Conservation (phyloP, 2,113 vertebrate species). For the Myocastor coypus region DNA sequence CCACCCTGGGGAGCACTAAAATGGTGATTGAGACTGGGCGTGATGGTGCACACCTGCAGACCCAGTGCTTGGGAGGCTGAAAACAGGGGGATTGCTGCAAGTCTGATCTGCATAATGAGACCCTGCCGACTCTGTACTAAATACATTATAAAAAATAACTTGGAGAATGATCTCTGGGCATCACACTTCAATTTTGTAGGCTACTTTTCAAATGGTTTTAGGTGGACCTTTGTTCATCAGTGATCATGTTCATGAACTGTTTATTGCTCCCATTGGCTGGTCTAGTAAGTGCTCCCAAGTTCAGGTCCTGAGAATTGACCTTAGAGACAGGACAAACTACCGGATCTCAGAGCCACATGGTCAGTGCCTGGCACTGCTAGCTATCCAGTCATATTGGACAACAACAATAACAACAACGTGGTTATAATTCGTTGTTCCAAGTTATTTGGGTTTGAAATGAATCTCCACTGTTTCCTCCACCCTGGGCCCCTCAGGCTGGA, state of each 20-base stretch:
- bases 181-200: background rate
- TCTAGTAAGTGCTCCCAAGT: background rate
- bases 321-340: background rate
- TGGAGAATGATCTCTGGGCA: constrained; percentile 3
- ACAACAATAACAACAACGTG: background rate
- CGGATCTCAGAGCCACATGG: background rate
- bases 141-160: background rate
- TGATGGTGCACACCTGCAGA: too few species aligned
- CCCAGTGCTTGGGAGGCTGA: too few species aligned
- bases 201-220: background rate
- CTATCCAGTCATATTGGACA: background rate
- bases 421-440: background rate
- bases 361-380: background rate
- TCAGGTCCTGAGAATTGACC: background rate
- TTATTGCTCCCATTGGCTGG: background rate
- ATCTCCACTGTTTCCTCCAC: background rate
- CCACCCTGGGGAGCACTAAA: too few species aligned
- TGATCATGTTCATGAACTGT: background rate
- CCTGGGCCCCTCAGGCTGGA: background rate
- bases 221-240: background rate
- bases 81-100: too few species aligned
- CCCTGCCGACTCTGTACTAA: too few species aligned
- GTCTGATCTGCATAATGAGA: too few species aligned
- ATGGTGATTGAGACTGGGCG: too few species aligned
- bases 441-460: constrained; percentile 14